These are phyloP conservation scores for Epinephelus awoara DNA, from an alignment of 2,797 vertebrate species.

Conservation along the genomic window DNA sequence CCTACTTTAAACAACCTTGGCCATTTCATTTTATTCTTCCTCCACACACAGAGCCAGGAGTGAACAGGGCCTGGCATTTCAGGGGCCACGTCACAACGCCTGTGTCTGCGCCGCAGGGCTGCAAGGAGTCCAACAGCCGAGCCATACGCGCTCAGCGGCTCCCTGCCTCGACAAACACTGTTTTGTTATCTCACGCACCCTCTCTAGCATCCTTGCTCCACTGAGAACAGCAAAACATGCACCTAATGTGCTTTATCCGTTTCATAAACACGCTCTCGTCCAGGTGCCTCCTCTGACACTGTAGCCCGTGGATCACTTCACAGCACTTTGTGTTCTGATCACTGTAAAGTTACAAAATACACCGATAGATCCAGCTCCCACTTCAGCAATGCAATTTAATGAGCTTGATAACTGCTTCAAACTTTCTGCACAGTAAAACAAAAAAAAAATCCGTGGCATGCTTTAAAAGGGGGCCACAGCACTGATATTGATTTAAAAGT, in stretches of 20 bases:
- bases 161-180: conserved; percentile 49
- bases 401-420: conserved; percentile 5
- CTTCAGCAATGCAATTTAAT: conserved; percentile 8
- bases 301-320: conserved; percentile 24
- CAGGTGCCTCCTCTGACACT: conserved; percentile 11
- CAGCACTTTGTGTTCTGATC: conserved; percentile 18
- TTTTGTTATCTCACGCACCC: conserved; percentile 43
- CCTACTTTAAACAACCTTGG: conserved; percentile 48
- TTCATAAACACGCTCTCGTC: conserved; percentile 39
- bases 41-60: conserved; percentile 48
- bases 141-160: conserved; percentile 33
- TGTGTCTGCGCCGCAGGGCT: conserved; percentile 54
- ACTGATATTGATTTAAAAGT: conserved; percentile 32
- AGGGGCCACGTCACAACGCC: conserved; percentile 66
- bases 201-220: conserved; percentile 24
- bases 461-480: conserved; percentile 3
- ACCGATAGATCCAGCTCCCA: conserved; percentile 16
- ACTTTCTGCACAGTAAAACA: conserved; percentile 8
- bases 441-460: not conserved
- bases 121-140: conserved; percentile 48
- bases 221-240: conserved; percentile 46
- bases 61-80: conserved; percentile 61
- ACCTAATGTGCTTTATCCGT: conserved; percentile 44
- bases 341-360: conserved; percentile 9
- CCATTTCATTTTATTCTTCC: conserved; percentile 61